Conservation (phyloP, 2,888 invertebrate species). For the Magallana nippona region DNA sequence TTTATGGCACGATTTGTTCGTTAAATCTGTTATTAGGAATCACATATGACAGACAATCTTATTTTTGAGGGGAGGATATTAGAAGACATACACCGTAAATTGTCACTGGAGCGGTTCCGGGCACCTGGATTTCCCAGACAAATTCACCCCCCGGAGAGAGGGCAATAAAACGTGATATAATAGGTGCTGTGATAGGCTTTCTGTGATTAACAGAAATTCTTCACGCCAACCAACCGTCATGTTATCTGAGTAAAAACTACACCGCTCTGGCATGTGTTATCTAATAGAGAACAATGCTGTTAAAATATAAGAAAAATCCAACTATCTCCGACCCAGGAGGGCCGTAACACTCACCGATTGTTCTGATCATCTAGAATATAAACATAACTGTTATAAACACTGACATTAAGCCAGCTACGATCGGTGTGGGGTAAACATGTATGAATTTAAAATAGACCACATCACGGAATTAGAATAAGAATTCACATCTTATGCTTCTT, state of each 20-base stretch:
- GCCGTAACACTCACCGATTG: no score
- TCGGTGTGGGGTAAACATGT: no score
- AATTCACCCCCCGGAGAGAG: not conserved
- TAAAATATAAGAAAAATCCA: not conserved
- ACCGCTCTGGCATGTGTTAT: not conserved
- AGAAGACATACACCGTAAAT: not conserved
- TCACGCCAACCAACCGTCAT: not conserved
- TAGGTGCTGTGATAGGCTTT: not conserved
- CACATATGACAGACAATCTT: not conserved
- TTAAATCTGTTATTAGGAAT: not conserved
- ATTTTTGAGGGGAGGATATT: not conserved
- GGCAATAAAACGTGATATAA: not conserved
- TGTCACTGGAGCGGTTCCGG: not conserved
- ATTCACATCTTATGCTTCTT: no score
- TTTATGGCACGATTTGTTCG: not conserved
- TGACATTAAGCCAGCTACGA: no score
- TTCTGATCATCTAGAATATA: no score
- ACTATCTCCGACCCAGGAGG: no score
- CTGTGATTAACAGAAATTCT: not conserved
- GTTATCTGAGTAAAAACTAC: no score
- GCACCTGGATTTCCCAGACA: slow-evolving; percentile 2
- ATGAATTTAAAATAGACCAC: no score
- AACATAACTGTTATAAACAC: no score
- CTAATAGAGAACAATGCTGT: not conserved
- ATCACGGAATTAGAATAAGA: no score